Base-by-base conservation (phyloP, 64 coral and sea anemone species). In the Pocillopora verrucosa region DNA sequence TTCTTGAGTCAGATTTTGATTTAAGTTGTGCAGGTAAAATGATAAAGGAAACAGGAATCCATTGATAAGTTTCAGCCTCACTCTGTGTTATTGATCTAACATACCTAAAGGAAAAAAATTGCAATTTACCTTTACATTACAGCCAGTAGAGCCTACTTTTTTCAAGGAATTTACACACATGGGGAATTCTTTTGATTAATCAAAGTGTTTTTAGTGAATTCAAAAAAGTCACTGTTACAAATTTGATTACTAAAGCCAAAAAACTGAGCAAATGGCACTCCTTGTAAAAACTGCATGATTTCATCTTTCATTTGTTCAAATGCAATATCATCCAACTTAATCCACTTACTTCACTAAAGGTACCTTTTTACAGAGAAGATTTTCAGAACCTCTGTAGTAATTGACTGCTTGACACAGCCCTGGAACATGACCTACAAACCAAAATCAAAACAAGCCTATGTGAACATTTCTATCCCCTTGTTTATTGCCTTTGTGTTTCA, bases 371-470 rank as follows among this genome's bases (percentile, higher is more conserved):
- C 94, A 96, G 16, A 96, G 87, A 59, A 92, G 80, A 22, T 84
- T 87, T 51, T 81, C 70, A 51, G 94, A 96, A 13, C 94, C 94
- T 36, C 94, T 77, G 58, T 96, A 92, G 58, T 96, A 96, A 80
- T 96, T 96, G 22, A 96, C 86, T 62, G 87, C 90, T 79, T 96
- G 94, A 59, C 45, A 45, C 38, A 92, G n/a, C 7, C 94, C 94
- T 86, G 89, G 70, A 56, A 62, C 51, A 26, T 95, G 94, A 56
- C 92, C 92, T 93, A 35, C 19, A 5, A 13, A 84, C 67, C 2
- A 72, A 70, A 37, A 61, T 16, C 12, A 25, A 83, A 34, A 63
- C 1, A 36, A n/a, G 26, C 60, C 26, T 6, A 12, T 64, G 11
- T 51, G 41, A 51, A 51, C 41, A 3, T 51, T 4, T 51, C 7